phyloP scores from a whole-genome alignment of 2,113 vertebrate species.

The Lethenteron reissneri region DNA sequence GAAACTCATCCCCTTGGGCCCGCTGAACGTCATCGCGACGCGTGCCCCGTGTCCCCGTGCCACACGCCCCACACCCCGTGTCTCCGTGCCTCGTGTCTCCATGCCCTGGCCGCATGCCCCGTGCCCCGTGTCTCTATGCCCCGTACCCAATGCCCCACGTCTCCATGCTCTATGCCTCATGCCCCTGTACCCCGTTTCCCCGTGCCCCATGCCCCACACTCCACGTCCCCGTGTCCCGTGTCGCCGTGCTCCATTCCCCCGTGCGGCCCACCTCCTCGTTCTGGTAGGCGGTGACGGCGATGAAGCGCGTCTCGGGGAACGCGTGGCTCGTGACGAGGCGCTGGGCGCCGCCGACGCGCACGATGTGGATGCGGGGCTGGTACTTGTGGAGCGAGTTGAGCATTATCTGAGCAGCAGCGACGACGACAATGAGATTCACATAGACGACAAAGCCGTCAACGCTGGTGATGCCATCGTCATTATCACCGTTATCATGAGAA shows the following conservation, averaged over 20 bases:
- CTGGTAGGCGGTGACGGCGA: slow-evolving; percentile 90
- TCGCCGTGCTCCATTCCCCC: background rate
- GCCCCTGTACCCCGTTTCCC: background rate
- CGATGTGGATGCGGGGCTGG: slow-evolving; percentile 78
- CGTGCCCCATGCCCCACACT: background rate
- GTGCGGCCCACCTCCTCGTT: slow-evolving; percentile 44
- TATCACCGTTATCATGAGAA: too few species aligned
- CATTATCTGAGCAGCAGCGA: slow-evolving; percentile 45
- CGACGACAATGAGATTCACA: too few species aligned
- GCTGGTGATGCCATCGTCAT: too few species aligned
- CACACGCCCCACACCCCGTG: too few species aligned
- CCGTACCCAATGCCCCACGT: background rate
- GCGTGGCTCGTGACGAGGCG: slow-evolving; percentile 74
- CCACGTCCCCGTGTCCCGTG: background rate
- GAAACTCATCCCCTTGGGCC: background rate
- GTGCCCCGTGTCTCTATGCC: too few species aligned
- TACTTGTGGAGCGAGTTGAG: slow-evolving; percentile 86
- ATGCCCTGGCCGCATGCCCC: too few species aligned
- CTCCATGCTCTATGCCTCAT: background rate
- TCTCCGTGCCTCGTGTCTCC: too few species aligned
- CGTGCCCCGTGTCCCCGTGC: too few species aligned
- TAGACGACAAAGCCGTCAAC: too few species aligned
- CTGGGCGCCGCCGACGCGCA: slow-evolving; percentile 57
- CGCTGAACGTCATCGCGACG: too few species aligned
- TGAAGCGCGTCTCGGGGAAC: slow-evolving; percentile 84